Conservation (phyloP, 2,797 vertebrate genomes). For the Notolabrus celidotus region DNA sequence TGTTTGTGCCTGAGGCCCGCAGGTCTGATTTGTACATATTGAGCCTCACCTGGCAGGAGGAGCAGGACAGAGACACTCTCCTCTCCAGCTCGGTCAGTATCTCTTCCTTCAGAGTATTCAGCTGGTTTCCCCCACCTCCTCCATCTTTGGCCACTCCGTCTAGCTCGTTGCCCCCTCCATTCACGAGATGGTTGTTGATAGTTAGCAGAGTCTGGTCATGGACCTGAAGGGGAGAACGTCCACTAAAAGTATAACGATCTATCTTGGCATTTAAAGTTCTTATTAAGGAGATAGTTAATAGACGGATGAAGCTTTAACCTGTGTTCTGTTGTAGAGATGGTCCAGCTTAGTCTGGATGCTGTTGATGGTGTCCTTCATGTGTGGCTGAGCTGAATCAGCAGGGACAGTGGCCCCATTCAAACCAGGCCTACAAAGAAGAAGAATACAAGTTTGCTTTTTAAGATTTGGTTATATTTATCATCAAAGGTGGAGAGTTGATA, state of each 20-base stretch:
- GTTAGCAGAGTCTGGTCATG: conserved; percentile 89
- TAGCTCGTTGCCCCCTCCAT: conserved; percentile 67
- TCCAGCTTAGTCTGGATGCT: conserved; percentile 92
- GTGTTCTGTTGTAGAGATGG: conserved; percentile 90
- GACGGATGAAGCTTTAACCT: conserved; percentile 42
- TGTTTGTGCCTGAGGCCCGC: background rate
- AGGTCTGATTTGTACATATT: background rate
- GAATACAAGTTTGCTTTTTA: background rate
- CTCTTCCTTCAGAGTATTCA: conserved; percentile 78
- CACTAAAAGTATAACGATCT: background rate
- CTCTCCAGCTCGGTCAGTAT: conserved; percentile 87
- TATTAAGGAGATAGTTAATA: background rate
- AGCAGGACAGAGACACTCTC: conserved; percentile 88
- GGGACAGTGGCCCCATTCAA: conserved; percentile 82
- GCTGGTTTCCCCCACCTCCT: conserved; percentile 57
- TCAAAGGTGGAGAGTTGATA: background rate
- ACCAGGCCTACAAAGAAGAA: conserved; percentile 60
- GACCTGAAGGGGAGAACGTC: conserved; percentile 59
- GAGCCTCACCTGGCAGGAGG: conserved; percentile 83
- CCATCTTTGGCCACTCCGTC: conserved; percentile 50
- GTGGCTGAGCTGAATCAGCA: conserved; percentile 89
- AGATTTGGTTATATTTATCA: background rate
- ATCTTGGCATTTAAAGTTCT: background rate
- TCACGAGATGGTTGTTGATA: conserved; percentile 87
- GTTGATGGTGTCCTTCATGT: conserved; percentile 91